phyloP scores from a whole-genome alignment of 2,797 vertebrate genomes.

The Todus mexicanus region DNA sequence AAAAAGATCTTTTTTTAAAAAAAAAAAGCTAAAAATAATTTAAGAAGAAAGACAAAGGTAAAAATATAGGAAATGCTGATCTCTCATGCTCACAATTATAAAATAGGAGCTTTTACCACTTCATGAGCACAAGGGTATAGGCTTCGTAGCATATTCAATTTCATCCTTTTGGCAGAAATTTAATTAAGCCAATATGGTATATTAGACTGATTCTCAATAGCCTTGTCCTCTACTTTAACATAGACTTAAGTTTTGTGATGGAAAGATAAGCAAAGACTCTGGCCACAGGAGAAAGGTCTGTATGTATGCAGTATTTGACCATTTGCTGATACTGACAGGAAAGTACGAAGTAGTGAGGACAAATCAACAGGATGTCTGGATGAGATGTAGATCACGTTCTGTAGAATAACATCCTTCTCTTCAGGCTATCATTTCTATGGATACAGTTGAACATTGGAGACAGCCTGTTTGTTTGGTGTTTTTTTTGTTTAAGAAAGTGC shows the following conservation, averaged over 20 bases:
- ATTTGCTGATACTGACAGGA: neutral
- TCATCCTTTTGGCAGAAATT: neutral
- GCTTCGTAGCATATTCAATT: neutral
- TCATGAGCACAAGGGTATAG: neutral
- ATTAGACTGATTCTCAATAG: neutral
- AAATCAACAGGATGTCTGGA: neutral
- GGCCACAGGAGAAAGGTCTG: neutral
- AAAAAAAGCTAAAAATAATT: neutral
- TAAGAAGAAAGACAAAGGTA: neutral
- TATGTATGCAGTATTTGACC: neutral
- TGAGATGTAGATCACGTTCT: neutral
- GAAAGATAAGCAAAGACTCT: slow-evolving; percentile 9
- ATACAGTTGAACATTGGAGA: neutral
- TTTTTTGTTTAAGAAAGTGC: neutral
- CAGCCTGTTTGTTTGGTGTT: neutral
- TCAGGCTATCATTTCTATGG: neutral
- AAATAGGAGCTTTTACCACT: neutral
- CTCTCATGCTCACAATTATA: neutral
- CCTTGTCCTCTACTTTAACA: neutral
- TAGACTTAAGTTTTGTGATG: slow-evolving; percentile 7
- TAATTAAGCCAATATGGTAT: neutral
- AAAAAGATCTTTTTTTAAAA: neutral
- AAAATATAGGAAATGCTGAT: neutral
- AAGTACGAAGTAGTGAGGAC: neutral
- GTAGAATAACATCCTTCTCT: neutral